Percentiles rank a stretch among this genome's conserved stretches.
phyloP scores from a whole-genome alignment of 1,140 invertebrate species.

The Leptestheria dahalacensis region DNA sequence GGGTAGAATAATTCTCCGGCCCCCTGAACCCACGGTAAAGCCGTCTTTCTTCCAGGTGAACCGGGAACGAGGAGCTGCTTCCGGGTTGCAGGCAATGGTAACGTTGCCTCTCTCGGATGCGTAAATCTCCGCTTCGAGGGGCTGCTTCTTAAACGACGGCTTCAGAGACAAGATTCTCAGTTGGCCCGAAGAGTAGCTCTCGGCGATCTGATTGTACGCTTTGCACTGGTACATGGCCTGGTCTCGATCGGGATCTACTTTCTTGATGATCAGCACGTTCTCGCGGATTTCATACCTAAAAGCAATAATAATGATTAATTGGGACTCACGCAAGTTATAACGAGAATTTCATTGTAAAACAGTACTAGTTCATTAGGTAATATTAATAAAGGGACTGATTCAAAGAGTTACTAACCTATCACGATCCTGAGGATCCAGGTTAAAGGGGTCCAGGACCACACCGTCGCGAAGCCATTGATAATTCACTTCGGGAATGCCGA shows the following conservation, averaged over 20 bases:
- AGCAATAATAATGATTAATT: neutral
- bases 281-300: conserved; percentile 54
- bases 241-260: conserved; percentile 60
- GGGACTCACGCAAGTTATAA: too few relatives aligned
- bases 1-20: conserved; percentile 57
- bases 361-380: too few relatives aligned
- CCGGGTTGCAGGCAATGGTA: conserved; percentile 80
- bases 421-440: conserved; percentile 44
- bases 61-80: conserved; percentile 77
- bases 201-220: conserved; percentile 75
- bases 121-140: conserved; percentile 72
- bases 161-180: conserved; percentile 59
- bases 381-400: neutral
- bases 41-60: conserved; percentile 87
- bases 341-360: too few relatives aligned
- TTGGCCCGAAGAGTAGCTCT: conserved; percentile 73
- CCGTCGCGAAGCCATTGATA: conserved; percentile 89
- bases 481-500: conserved; percentile 83
- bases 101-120: conserved; percentile 80
- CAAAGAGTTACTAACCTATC: conserved; percentile 39
- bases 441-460: conserved; percentile 41
- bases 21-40: conserved; percentile 54
- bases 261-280: conserved; percentile 69
- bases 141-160: conserved; percentile 25
- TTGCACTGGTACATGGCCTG: conserved; percentile 92